Percentiles rank a stretch among this genome's conserved stretches.
These are phyloP conservation scores for Laticauda laticaudata DNA, from an alignment of 2,113 vertebrate genomes.

Conservation along the genomic window DNA sequence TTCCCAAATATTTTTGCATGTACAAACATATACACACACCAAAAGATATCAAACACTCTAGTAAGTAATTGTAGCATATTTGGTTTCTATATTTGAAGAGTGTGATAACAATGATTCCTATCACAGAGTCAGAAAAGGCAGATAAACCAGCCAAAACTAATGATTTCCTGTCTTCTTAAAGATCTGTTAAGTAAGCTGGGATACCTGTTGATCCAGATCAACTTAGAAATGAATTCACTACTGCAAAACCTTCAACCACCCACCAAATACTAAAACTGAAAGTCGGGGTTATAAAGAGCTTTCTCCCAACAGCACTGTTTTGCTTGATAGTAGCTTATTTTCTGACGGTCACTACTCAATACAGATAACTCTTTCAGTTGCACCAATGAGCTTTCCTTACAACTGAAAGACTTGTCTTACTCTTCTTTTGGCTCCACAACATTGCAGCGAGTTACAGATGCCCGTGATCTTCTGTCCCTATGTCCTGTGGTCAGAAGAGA, in stretches of 20 bases:
- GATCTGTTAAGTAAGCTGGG: neutral
- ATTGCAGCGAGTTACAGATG: slow-evolving; percentile 66
- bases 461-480: too few relatives aligned
- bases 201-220: neutral
- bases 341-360: too few relatives aligned
- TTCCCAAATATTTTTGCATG: neutral
- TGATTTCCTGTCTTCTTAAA: neutral
- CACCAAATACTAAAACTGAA: neutral
- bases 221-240: neutral
- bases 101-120: neutral
- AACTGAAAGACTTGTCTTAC: slow-evolving; percentile 76
- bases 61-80: neutral
- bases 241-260: neutral
- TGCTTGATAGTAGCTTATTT: too few relatives aligned
- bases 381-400: slow-evolving; percentile 76
- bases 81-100: neutral
- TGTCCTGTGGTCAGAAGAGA: neutral
- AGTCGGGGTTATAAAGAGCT: neutral
- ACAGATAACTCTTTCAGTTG: slow-evolving; percentile 74
- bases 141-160: neutral
- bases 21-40: neutral
- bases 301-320: too few relatives aligned
- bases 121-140: neutral
- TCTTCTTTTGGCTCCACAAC: slow-evolving; percentile 78
- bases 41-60: neutral